A percentile compares a stretch with the other conserved stretches of the same genome.
Conservation (phyloP, 2,888 invertebrate genomes). For the Polyploca ridens region DNA sequence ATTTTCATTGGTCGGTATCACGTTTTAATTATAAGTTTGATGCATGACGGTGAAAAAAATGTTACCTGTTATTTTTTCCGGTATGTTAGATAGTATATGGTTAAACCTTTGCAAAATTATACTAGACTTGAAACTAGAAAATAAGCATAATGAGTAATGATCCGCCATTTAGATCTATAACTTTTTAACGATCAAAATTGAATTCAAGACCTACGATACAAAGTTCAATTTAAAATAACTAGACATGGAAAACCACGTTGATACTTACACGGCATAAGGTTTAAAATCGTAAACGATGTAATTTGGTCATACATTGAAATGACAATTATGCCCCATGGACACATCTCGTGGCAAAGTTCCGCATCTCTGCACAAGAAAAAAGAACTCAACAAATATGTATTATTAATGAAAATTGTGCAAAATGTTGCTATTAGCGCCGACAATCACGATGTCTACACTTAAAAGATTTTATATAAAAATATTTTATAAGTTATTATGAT, state of each 20-base stretch:
- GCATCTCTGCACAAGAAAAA: background rate
- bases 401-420: background rate
- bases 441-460: background rate
- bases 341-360: background rate
- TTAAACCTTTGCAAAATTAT: background rate
- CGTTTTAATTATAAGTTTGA: background rate
- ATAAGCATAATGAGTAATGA: background rate
- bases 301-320: background rate
- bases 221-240: background rate
- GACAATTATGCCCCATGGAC: background rate
- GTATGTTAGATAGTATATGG: background rate
- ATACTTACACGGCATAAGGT: background rate
- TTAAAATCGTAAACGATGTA: background rate
- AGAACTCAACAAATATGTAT: background rate
- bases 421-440: background rate
- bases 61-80: slow-evolving; percentile 1
- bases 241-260: background rate
- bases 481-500: too few species aligned
- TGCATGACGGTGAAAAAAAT: background rate
- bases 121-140: background rate
- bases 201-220: background rate
- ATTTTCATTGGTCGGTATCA: background rate
- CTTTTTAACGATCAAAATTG: background rate
- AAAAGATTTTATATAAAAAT: too few species aligned
- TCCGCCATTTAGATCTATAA: background rate